A percentile compares a stretch with the other conserved stretches of the same genome.
These are phyloP conservation scores for Corapipo altera DNA, from an alignment of 2,113 vertebrate species.

Conservation along the genomic window DNA sequence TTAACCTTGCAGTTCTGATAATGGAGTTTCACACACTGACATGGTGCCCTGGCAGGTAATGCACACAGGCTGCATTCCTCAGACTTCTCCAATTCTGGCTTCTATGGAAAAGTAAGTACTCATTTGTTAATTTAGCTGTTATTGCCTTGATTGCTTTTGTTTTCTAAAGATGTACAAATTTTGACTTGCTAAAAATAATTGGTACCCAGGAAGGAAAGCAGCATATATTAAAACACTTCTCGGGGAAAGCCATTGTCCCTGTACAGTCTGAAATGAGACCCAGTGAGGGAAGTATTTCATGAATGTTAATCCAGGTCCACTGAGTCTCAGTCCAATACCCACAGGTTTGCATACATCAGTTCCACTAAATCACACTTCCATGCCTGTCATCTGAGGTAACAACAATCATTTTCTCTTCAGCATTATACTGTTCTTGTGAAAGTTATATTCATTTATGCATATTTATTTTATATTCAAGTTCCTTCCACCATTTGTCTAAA, in stretches of 20 bases:
- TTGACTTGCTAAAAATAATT: neutral
- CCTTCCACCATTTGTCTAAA: neutral
- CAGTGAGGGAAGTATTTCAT: neutral
- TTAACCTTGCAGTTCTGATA: neutral
- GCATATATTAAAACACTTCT: neutral
- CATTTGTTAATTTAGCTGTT: neutral
- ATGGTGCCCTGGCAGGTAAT: neutral
- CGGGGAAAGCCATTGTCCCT: neutral
- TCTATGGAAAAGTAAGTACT: neutral
- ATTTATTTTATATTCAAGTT: neutral
- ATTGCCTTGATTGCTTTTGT: neutral
- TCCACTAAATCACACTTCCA: neutral
- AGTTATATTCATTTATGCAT: neutral
- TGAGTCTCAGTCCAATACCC: neutral
- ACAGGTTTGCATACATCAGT: neutral
- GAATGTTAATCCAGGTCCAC: neutral
- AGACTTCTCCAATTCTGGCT: neutral
- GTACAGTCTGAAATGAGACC: neutral
- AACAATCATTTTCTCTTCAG: neutral
- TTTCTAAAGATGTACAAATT: neutral
- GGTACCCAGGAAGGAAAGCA: neutral
- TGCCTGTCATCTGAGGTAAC: neutral
- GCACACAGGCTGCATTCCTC: fast-evolving
- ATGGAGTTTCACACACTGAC: neutral
- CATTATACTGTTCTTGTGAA: neutral